Base-by-base conservation (phyloP, 2,113 vertebrate genomes). In the Anolis carolinensis region DNA sequence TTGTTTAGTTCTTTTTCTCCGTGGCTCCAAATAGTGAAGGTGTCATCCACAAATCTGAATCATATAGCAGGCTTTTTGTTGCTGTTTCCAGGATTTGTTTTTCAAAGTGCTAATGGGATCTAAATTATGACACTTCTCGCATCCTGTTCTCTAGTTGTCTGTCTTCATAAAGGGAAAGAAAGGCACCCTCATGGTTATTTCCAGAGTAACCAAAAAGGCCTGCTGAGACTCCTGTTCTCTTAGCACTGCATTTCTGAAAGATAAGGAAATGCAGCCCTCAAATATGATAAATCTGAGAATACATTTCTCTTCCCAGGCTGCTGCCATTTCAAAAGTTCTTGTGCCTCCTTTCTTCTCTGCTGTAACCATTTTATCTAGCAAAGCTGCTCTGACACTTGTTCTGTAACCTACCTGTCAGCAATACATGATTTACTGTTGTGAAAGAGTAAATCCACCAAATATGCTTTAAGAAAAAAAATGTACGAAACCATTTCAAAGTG, bases 341-440 rank as follows among this genome's bases (percentile, higher is more conserved):
- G 80, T 84, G 39, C 39, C 81, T 32, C 78, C 65, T 85, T 32
- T 89, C 91, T 44, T 34, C 77, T 85, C 39, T 3, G 4, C 63
- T 85, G 27, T 86, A 86, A 87, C 34, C 4, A 8, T 81, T 92
- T 90, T 91, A 86, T 93, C 65, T 80, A 71, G 36, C 50, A 81
- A 92, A 85, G 77, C 88, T 88, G 88, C 84, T 87, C 59, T 5
- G 82, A 88, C 81, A 84, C 79, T 91, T 85, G 91, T 91, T 76
- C 79, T 87, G 72, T 82, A 84, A 86, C 78, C 86, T 91, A 67
- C 83, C 52, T 90, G 82, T 89, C 78, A 90, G 85, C 82, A 89
- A 73, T 91, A 91, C 86, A 91, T 77, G 88, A 73, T 65, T 89
- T 88, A 77, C 83, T 86, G 78, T 92, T 91, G 87, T 90, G 82